phyloP scores from a whole-genome alignment of 2,113 vertebrate genomes.

The Ophthalmolycus amberensis region DNA sequence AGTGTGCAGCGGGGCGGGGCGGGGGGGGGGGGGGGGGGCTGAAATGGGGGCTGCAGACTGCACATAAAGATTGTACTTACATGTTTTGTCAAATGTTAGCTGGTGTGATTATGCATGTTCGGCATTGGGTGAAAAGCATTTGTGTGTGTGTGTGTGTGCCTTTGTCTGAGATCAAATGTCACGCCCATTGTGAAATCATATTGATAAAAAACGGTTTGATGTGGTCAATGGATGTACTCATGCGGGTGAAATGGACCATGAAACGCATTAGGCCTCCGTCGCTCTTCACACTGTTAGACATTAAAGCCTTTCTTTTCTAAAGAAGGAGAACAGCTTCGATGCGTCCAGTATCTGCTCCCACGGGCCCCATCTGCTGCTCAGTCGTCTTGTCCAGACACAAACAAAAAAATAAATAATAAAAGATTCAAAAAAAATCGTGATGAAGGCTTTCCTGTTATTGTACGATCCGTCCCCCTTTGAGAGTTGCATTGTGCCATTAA shows the following conservation, averaged over 20 bases:
- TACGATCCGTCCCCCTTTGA: too few species aligned
- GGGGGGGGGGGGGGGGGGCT: background rate
- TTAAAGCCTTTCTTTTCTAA: constrained; percentile 65
- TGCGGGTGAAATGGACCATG: constrained; percentile 59
- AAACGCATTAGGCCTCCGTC: constrained; percentile 68
- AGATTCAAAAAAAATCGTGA: background rate
- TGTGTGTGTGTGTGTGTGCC: constrained; percentile 4
- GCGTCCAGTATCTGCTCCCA: constrained; percentile 35
- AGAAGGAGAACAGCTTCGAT: constrained; percentile 54
- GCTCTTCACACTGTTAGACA: constrained; percentile 56
- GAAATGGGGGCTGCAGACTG: constrained; percentile 55
- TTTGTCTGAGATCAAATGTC: constrained; percentile 58
- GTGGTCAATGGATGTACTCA: constrained; percentile 65
- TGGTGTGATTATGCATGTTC: constrained; percentile 45
- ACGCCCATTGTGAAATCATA: constrained; percentile 59
- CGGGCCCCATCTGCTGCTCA: background rate
- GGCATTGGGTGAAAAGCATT: constrained; percentile 28
- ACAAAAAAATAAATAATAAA: background rate
- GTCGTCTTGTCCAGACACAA: constrained; percentile 32
- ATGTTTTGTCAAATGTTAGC: constrained; percentile 46
- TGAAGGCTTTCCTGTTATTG: background rate
- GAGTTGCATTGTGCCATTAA: background rate
- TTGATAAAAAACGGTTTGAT: constrained; percentile 63
- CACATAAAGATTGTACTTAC: constrained; percentile 53
- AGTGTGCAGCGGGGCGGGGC: background rate